These are phyloP conservation scores for Slavum lentiscoides DNA, from an alignment of 2,888 invertebrate species.

Conservation along the genomic window DNA sequence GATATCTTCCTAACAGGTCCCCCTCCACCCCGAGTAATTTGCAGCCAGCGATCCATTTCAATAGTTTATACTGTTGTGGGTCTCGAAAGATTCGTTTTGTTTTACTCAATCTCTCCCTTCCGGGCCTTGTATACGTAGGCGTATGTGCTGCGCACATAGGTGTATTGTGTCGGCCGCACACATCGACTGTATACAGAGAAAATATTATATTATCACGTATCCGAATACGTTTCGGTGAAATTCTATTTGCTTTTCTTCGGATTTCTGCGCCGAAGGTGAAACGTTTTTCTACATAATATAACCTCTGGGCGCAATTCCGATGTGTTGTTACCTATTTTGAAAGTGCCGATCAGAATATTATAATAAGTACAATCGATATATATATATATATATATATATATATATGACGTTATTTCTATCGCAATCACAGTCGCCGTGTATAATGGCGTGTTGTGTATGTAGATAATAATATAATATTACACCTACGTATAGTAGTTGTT, in stretches of 20 bases:
- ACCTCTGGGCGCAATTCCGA: too few species aligned
- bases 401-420: too few species aligned
- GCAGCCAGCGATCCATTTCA: neutral
- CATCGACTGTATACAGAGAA: neutral
- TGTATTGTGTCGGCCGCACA: conserved; percentile 11
- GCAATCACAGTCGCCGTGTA: too few species aligned
- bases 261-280: neutral
- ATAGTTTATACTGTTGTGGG: neutral
- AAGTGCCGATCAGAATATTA: too few species aligned
- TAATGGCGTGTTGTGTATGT: too few species aligned
- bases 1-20: neutral
- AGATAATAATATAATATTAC: too few species aligned
- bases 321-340: too few species aligned
- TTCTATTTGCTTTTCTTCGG: neutral
- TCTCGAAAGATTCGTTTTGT: conserved; percentile 9
- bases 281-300: neutral
- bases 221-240: neutral
- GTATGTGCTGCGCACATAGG: neutral
- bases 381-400: too few species aligned
- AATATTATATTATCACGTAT: neutral
- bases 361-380: too few species aligned
- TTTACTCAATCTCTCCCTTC: conserved; percentile 33
- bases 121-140: neutral
- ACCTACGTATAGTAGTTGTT: too few species aligned
- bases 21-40: neutral